Evolutionary conservation across 2,113 vertebrate genomes (phyloP).

Genomic region (Cariama cristata): DNA sequence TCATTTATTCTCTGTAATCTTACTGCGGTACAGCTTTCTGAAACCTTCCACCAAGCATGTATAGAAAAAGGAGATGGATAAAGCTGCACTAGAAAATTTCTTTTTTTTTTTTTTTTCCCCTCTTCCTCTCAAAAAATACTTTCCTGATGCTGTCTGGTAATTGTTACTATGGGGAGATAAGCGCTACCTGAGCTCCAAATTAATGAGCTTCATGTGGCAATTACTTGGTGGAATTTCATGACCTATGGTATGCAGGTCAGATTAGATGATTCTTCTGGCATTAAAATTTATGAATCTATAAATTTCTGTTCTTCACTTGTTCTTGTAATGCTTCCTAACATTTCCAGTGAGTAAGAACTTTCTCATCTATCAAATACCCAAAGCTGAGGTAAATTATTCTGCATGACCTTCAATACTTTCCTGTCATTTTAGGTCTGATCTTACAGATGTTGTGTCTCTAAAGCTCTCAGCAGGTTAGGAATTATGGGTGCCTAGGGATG

Average conservation of each 20-base stretch:
- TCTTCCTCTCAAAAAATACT: not conserved
- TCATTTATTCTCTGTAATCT: conserved; percentile 15
- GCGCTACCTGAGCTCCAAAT: not conserved
- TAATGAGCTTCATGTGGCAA: not conserved
- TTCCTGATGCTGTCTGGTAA: not conserved
- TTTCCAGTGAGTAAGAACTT: not conserved
- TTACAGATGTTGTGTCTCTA: conserved; percentile 17
- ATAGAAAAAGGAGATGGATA: not conserved
- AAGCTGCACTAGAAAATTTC: not conserved
- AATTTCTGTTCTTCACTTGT: conserved; percentile 35
- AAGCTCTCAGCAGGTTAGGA: not conserved
- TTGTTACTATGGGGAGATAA: not conserved
- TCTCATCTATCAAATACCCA: not conserved
- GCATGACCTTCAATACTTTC: conserved; percentile 39
- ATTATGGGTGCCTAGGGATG: not conserved
- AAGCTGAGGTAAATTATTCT: conserved; percentile 44
- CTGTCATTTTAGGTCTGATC: not conserved
- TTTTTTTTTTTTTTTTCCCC: not conserved
- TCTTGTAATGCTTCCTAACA: not conserved
- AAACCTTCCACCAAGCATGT: not conserved
- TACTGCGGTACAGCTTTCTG: not conserved
- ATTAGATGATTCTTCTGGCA: conserved; percentile 9
- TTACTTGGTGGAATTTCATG: conserved; percentile 12
- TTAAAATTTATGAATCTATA: conserved; percentile 39
- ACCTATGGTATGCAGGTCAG: not conserved